A percentile compares a stretch with the other conserved stretches of the same genome.
phyloP scores from a whole-genome alignment of 2,113 vertebrate species.

The Symphodus melops region DNA sequence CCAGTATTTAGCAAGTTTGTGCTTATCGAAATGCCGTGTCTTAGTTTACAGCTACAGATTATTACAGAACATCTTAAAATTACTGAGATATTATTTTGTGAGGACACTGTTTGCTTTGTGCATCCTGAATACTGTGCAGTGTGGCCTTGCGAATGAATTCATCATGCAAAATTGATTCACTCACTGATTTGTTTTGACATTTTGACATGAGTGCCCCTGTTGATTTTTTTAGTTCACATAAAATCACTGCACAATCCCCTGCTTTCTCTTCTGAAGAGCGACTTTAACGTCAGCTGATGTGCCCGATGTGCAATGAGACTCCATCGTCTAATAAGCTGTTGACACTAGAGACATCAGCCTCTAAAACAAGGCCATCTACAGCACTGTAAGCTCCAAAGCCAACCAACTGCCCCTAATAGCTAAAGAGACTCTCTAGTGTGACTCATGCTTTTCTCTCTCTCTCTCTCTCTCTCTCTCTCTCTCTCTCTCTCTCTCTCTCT shows the following conservation, averaged over 20 bases:
- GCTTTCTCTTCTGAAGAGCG: conserved; percentile 24
- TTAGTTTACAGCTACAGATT: conserved; percentile 14
- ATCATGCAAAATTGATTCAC: conserved; percentile 63
- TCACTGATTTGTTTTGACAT: conserved; percentile 8
- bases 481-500: neutral
- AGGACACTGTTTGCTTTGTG: conserved; percentile 49
- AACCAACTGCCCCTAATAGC: conserved; percentile 22
- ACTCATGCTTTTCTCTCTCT: conserved; percentile 52
- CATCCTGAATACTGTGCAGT: conserved; percentile 35
- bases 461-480: too few species aligned
- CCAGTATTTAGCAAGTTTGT: conserved; percentile 6
- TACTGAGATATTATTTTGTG: conserved; percentile 22
- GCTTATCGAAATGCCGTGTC: conserved; percentile 6
- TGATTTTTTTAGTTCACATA: conserved; percentile 5
- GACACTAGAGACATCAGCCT: conserved; percentile 45
- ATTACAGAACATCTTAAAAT: neutral
- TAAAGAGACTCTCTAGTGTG: conserved; percentile 32
- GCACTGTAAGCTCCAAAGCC: conserved; percentile 21
- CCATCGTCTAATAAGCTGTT: conserved; percentile 54
- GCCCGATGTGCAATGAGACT: conserved; percentile 39
- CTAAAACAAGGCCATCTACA: conserved; percentile 59
- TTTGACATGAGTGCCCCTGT: conserved; percentile 6
- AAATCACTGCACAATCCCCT: neutral
- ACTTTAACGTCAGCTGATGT: conserved; percentile 42
- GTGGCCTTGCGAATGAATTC: conserved; percentile 61